Evolutionary conservation across 2,888 invertebrate species (phyloP), one percentile per base, ranked within the genome.

Genomic region (Melanostoma scalare): DNA sequence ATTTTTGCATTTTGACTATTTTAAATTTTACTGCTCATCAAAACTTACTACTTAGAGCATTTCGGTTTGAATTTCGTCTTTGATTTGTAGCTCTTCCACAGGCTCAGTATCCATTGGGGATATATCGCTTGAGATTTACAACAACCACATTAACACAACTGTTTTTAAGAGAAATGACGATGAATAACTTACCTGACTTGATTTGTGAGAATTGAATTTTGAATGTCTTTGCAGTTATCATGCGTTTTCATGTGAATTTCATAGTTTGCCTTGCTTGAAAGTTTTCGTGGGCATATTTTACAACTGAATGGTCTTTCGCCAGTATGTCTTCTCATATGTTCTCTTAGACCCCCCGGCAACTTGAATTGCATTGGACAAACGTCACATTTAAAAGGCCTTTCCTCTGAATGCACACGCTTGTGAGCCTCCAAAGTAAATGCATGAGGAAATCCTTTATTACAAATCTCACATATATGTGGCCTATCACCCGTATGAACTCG

Each of bases 401-500:
- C 93, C 0, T 93, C 94, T 0, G 93, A 93, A 86, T 94, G 94
- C 4, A 92, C 93, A 0, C 94, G 89, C 0, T 92, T 89, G 79
- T 94, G 94, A 69, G 93, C 93, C 35, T 92, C 92, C 10, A 94
- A 86, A 0, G 93, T 93, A 60, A 93, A 93, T n/a, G 93, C 92
- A 0, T 93, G 93, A 0, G 93, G 93, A 87, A 94, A 94, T 0
- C 92, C 92, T 9, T 92, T 90, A 0, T 92, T 91, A 48, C 94
- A 94, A 5, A 92, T 92, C 10, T 92, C 92, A 61, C 94, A 94
- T 0, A 92, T 90, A 85, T 93, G 94, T 0, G 94, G 94, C 82
- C 93, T 93, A 0, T 93, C 93, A 0, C 93, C 94, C 9, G 92
- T 93, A 88, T 94, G 94, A 50, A 92, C 93, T 0, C 93, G 91